A percentile compares a stretch with the other conserved stretches of the same genome.
phyloP scores from a whole-genome alignment of 2,113 vertebrate species.

The Melanocharis versteri region DNA sequence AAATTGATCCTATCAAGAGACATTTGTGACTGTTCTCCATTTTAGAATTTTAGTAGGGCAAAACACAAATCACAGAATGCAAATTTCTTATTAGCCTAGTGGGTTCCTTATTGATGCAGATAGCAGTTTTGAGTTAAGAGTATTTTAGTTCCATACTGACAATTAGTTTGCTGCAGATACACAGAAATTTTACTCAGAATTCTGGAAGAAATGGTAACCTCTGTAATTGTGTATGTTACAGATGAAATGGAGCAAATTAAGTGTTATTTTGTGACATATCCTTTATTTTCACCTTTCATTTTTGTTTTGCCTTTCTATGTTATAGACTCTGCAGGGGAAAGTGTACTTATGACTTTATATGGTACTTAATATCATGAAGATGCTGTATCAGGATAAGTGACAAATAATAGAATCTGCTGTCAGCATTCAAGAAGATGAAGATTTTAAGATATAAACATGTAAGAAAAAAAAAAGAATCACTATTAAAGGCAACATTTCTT shows the following conservation, averaged over 20 bases:
- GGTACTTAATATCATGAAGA: neutral
- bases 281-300: neutral
- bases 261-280: neutral
- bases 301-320: neutral
- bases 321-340: neutral
- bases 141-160: neutral
- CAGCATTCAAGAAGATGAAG: neutral
- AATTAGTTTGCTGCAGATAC: neutral
- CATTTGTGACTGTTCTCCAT: neutral
- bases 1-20: neutral
- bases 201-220: neutral
- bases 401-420: neutral
- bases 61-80: neutral
- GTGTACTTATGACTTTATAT: neutral
- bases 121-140: neutral
- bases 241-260: neutral
- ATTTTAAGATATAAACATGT: neutral
- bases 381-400: neutral
- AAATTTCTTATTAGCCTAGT: neutral
- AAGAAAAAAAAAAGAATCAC: neutral
- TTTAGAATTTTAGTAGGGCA: neutral
- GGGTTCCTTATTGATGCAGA: neutral
- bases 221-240: neutral
- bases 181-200: neutral
- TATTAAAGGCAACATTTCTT: neutral